Percentiles rank a stretch among this genome's conserved stretches.
These are phyloP conservation scores for Microctonus hyperodae DNA, from an alignment of 2,888 invertebrate species.

Conservation along the genomic window DNA sequence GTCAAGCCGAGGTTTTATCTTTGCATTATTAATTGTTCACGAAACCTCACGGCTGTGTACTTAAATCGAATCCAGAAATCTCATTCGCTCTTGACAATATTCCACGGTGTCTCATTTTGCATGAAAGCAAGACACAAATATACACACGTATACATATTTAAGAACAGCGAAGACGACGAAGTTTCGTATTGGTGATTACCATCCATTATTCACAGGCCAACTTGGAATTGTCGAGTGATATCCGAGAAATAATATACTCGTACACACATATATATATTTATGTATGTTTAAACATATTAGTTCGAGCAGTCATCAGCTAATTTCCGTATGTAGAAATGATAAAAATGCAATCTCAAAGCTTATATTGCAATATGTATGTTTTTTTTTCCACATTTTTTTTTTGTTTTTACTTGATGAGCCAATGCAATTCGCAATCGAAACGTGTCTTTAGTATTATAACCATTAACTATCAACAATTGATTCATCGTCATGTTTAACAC, in stretches of 20 bases:
- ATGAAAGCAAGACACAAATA: conserved; percentile 10
- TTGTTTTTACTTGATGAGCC: not conserved
- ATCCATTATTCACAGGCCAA: conserved; percentile 59
- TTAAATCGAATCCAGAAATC: conserved; percentile 59
- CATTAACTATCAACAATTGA: conserved; percentile 9
- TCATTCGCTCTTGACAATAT: conserved; percentile 29
- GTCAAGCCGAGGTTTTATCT: conserved; percentile 48
- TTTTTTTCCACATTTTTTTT: not conserved
- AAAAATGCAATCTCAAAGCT: not conserved
- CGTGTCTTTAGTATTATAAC: conserved; percentile 4
- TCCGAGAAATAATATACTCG: conserved; percentile 35
- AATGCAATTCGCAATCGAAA: not conserved
- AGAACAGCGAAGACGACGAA: conserved; percentile 46
- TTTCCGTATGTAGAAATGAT: not conserved
- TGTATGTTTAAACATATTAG: not conserved
- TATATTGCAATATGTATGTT: not conserved
- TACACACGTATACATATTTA: conserved; percentile 22
- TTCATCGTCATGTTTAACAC: not conserved
- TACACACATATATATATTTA: not conserved
- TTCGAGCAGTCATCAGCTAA: not conserved
- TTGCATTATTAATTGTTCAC: conserved; percentile 57
- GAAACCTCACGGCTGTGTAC: conserved; percentile 58
- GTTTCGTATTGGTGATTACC: conserved; percentile 55
- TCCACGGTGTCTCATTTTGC: not conserved
- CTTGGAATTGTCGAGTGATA: conserved; percentile 53